These are phyloP conservation scores for Murina feae DNA, from an alignment of 2,113 vertebrate species.

Conservation along the genomic window DNA sequence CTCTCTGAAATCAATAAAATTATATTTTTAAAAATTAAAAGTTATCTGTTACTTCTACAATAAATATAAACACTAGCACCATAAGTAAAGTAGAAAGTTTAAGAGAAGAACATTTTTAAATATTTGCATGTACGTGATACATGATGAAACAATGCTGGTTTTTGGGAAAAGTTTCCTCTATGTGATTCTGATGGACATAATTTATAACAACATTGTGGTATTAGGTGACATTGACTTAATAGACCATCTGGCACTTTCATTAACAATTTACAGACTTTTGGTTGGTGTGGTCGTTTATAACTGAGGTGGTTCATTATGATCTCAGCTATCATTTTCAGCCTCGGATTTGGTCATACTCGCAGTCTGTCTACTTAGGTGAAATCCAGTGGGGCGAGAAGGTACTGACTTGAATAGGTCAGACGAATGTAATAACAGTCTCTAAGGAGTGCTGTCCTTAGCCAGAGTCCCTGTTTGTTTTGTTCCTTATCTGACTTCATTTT, in stretches of 20 bases:
- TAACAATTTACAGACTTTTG: background rate
- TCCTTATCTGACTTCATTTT: background rate
- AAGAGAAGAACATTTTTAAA: background rate
- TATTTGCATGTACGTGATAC: background rate
- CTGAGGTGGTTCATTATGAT: background rate
- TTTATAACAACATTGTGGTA: background rate
- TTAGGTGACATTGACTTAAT: conserved; percentile 19
- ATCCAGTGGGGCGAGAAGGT: background rate
- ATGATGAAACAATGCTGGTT: background rate
- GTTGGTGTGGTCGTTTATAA: background rate
- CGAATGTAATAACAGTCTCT: background rate
- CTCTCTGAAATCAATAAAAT: too few species aligned
- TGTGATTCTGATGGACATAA: background rate
- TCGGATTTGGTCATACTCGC: background rate
- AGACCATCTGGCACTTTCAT: conserved; percentile 28
- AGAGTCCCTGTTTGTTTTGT: background rate
- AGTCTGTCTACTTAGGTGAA: background rate
- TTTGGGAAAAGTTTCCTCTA: background rate
- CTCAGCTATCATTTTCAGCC: background rate
- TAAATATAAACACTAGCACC: background rate
- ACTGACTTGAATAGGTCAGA: background rate
- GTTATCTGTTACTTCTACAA: background rate
- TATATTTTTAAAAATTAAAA: background rate
- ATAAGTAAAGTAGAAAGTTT: conserved; percentile 1
- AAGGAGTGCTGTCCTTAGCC: background rate